A percentile compares a stretch with the other conserved stretches of the same genome.
phyloP scores from a whole-genome alignment of 2,797 vertebrate genomes.

The Cryptoblepharus egeriae region DNA sequence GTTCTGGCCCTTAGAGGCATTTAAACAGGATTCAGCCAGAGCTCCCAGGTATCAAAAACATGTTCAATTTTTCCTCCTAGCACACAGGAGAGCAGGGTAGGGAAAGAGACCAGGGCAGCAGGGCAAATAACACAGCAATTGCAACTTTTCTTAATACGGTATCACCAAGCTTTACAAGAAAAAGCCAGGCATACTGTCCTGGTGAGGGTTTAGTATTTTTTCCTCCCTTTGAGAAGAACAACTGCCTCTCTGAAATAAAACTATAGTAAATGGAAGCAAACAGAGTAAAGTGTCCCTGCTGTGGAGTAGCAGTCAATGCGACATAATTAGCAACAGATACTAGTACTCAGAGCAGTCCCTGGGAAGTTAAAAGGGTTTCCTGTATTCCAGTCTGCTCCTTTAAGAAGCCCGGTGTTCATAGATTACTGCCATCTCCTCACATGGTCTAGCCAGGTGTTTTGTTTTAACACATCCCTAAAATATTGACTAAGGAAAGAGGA shows the following conservation, averaged over 20 bases:
- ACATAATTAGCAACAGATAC: conserved; percentile 48
- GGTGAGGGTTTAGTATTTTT: not conserved
- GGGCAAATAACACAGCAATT: not conserved
- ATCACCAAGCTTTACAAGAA: not conserved
- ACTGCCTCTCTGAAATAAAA: conserved; percentile 25
- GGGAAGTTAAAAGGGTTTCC: conserved; percentile 29
- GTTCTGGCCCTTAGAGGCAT: not conserved
- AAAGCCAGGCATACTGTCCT: not conserved
- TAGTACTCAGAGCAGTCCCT: conserved; percentile 22
- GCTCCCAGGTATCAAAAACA: not conserved
- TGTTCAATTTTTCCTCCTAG: not conserved
- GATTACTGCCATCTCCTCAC: not conserved
- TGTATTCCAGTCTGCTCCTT: conserved; percentile 22
- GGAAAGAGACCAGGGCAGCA: not conserved
- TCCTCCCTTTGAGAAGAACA: not conserved
- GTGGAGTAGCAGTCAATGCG: conserved; percentile 28
- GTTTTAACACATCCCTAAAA: conserved; percentile 45
- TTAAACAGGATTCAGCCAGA: not conserved
- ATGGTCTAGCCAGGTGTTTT: conserved; percentile 16
- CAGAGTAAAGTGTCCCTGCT: conserved; percentile 10
- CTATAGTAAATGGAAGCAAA: conserved; percentile 32
- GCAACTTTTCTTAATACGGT: not conserved
- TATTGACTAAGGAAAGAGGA: conserved; percentile 2
- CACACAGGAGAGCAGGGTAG: not conserved
- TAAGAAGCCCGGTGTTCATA: not conserved